Evolutionary conservation across 1,140 invertebrate species (phyloP).

Genomic region (Spodoptera frugiperda): DNA sequence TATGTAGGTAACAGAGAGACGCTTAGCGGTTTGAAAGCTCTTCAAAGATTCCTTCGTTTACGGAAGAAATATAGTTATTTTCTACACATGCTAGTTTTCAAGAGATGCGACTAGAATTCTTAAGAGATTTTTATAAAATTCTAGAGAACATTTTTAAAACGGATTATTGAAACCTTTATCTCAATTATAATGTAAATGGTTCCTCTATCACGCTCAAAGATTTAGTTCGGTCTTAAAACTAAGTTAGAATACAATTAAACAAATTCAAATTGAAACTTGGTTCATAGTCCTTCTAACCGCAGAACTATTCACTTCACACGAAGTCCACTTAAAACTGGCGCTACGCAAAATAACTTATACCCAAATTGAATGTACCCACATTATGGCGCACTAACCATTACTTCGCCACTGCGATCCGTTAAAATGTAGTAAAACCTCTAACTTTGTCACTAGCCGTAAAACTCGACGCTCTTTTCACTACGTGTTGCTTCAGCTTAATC

Average conservation of each 20-base stretch:
- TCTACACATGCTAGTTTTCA: conserved; percentile 9
- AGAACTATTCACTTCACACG: background rate
- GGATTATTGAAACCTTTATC: too few relatives aligned
- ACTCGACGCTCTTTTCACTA: conserved; percentile 18
- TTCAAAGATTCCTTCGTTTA: conserved; percentile 38
- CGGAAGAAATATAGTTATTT: conserved; percentile 32
- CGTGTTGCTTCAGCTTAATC: conserved; percentile 32
- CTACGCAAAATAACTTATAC: conserved; percentile 30
- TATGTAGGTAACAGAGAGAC: conserved; percentile 38
- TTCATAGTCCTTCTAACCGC: background rate
- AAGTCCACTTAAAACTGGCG: conserved; percentile 33
- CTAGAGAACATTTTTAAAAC: background rate
- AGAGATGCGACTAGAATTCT: conserved; percentile 17
- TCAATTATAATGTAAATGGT: background rate
- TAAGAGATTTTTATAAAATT: background rate
- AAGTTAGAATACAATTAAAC: background rate
- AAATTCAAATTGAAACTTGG: background rate
- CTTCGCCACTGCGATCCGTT: background rate
- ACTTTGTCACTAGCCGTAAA: conserved; percentile 9
- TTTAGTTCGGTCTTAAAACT: background rate
- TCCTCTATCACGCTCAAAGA: background rate
- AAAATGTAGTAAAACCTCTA: conserved; percentile 38
- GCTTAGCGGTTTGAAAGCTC: conserved; percentile 44
- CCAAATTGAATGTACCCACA: conserved; percentile 30
- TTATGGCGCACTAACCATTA: conserved; percentile 24